phyloP scores from a whole-genome alignment of 2,888 invertebrate species.

The Drosophila buzzatii region DNA sequence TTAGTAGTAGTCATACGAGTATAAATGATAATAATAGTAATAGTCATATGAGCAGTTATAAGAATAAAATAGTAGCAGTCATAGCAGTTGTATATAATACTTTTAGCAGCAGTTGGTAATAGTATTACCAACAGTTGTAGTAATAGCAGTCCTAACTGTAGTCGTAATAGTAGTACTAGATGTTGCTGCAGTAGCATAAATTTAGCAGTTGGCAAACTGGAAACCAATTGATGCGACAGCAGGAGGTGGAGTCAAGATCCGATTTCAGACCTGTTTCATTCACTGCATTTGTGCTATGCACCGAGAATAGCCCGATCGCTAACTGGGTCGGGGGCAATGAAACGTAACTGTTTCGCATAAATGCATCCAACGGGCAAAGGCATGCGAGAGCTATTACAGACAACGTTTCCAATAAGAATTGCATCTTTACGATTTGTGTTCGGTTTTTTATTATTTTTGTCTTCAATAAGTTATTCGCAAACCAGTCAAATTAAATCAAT shows the following conservation, averaged over 20 bases:
- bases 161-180: background rate
- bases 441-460: too few relatives aligned
- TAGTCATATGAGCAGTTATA: background rate
- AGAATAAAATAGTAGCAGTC: background rate
- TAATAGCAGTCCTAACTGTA: background rate
- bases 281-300: conserved; percentile 38
- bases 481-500: background rate
- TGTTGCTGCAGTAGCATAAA: background rate
- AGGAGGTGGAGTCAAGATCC: conserved; percentile 27
- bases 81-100: background rate
- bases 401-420: conserved; percentile 17
- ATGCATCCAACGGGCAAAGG: conserved; percentile 55
- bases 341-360: conserved; percentile 81
- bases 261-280: conserved; percentile 54
- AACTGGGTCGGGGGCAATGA: conserved; percentile 83
- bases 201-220: conserved; percentile 36
- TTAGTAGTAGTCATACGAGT: background rate
- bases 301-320: conserved; percentile 37
- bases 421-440: background rate
- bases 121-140: background rate
- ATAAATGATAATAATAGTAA: background rate
- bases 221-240: conserved; percentile 46
- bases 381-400: conserved; percentile 17
- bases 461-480: background rate
- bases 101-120: background rate